Evolutionary conservation across 1,140 invertebrate genomes (phyloP), one percentile per base, ranked within the genome.

Genomic region (Apis mellifera): DNA sequence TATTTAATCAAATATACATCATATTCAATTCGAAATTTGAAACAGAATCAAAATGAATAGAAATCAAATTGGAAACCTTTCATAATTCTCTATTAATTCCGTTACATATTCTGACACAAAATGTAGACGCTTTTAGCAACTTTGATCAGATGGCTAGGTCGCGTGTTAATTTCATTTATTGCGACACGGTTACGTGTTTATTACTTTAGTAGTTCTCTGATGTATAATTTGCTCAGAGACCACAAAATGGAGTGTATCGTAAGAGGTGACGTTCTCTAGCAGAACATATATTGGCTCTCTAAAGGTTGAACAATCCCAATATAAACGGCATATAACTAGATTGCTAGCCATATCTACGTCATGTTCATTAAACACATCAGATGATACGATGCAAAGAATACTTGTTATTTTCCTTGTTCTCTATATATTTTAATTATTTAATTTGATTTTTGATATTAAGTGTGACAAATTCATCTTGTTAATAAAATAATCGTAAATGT

Each of bases 121-220:
- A 74, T 17, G 52, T 11, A 50, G 3, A 59, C 23, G 15, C 21
- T 60, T 59, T 48, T 3, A n/a, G 0, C 8, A 19, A 66, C 55
- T 82, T 76, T 76, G 72, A 82, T 52, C 72, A 65, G 54, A 13
- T 19, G 21, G 4, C 26, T 7, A 52, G 59, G 69, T 42, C 42
- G 55, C 78, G 70, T 59, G 72, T 76, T 82, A 82, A 82, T 68
- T 76, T 76, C 79, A 76, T 76, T 82, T 68, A 54, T 57, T 66
- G 73, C 19, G 8, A n/a, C 59, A 54, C 68, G 59, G 57, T 15
- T 75, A 65, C 64, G 72, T 69, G 64, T 82, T 82, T 82, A 82
- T 75, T 57, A 55, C 26, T 76, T 82, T 32, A 76, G 23, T 19
- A 66, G 54, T 66, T 42, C 64, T 68, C 64, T 48, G 52, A 9